phyloP scores from a whole-genome alignment of 2,797 vertebrate genomes.

The Lutra lutra region DNA sequence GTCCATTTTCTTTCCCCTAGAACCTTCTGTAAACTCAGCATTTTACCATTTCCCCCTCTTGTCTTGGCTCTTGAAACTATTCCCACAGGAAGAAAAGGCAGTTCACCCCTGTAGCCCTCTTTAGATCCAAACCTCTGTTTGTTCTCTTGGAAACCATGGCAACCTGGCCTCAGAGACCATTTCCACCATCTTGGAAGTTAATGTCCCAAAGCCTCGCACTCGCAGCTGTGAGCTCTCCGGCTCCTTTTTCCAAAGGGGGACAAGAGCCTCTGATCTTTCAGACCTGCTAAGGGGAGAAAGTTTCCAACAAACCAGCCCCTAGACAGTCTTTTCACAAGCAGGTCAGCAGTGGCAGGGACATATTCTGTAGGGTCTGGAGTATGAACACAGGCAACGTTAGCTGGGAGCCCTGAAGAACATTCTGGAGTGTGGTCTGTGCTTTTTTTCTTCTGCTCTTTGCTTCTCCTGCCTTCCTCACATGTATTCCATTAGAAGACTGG shows the following conservation, averaged over 20 bases:
- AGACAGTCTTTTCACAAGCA: background rate
- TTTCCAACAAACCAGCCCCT: background rate
- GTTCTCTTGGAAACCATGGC: conserved; percentile 54
- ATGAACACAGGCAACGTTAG: background rate
- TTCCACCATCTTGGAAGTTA: conserved; percentile 52
- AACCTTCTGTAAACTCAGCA: background rate
- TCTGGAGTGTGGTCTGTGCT: background rate
- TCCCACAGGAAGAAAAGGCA: conserved; percentile 43
- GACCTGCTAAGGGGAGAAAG: conserved; percentile 11
- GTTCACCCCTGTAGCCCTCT: background rate
- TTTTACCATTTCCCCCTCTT: background rate
- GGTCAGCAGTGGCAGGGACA: background rate
- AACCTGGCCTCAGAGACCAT: conserved; percentile 36
- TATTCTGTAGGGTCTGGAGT: background rate
- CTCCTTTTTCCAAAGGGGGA: background rate
- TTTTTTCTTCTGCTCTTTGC: background rate
- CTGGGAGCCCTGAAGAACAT: background rate
- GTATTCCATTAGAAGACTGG: background rate
- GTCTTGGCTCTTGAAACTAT: background rate
- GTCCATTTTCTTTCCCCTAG: background rate
- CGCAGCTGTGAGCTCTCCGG: background rate
- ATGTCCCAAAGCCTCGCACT: background rate
- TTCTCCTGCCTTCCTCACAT: background rate
- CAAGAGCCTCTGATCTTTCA: background rate
- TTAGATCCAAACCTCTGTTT: conserved; percentile 57